Evolutionary conservation across 2,797 vertebrate species (phyloP).

Genomic region (Chaetophractus vellerosus): DNA sequence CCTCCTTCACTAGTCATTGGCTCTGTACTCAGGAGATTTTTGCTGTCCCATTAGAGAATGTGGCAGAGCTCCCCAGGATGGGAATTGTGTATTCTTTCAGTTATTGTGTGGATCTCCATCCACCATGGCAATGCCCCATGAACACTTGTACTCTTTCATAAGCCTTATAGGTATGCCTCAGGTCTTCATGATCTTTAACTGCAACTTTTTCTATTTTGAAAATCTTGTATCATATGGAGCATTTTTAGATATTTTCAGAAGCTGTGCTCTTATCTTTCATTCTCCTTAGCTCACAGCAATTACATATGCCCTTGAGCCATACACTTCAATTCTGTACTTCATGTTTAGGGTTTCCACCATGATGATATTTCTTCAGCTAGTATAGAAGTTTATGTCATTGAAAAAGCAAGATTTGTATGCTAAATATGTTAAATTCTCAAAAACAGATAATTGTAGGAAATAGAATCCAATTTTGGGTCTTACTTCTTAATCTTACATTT

Average conservation of each 20-base stretch:
- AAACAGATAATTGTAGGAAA: slow-evolving; percentile 3
- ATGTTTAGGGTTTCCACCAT: slow-evolving; percentile 21
- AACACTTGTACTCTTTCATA: too few relatives aligned
- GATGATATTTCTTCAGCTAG: not conserved
- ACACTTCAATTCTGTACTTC: not conserved
- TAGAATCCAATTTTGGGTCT: not conserved
- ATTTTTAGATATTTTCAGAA: slow-evolving; percentile 37
- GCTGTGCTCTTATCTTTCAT: slow-evolving; percentile 3
- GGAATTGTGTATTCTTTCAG: too few relatives aligned
- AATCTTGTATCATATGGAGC: not conserved
- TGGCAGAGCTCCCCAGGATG: too few relatives aligned
- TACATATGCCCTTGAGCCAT: slow-evolving; percentile 51
- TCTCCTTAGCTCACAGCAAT: slow-evolving; percentile 36
- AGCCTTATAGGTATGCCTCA: too few relatives aligned
- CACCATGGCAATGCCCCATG: too few relatives aligned
- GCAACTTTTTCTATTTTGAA: slow-evolving; percentile 49
- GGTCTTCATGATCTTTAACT: not conserved
- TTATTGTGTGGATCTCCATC: too few relatives aligned
- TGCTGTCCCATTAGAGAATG: too few relatives aligned
- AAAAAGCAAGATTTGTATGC: not conserved
- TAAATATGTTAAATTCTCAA: too few relatives aligned
- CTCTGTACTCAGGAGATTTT: too few relatives aligned
- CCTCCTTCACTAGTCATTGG: too few relatives aligned
- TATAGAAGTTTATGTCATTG: not conserved
- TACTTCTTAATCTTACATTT: not conserved